Base-by-base conservation (phyloP, 2,113 vertebrate genomes). In the Collichthys lucidus region DNA sequence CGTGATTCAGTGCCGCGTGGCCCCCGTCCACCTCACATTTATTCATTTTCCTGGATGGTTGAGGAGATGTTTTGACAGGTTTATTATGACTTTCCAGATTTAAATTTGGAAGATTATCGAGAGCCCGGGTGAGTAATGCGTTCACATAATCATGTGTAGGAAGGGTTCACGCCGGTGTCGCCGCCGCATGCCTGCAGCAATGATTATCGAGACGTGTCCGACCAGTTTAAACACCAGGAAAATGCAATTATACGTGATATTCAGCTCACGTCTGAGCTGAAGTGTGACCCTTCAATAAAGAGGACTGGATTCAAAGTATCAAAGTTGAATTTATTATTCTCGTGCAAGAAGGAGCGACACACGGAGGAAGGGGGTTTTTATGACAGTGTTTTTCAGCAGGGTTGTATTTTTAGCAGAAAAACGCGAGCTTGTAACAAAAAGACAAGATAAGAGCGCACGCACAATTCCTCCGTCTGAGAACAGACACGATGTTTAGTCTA, bases 401-500 rank as follows among this genome's bases (percentile, higher is more conserved):
- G 24, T 8, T 46, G 44, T 46, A 9, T 35, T 35, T 35, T 35
- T 35, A 35, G 35, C 35, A 8, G 35, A 35, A 35, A 35, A 35
- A 35, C n/a, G 59, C 66, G 29, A 60, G 71, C 64, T 46, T 79
- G 84, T 60, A 74, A 76, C 57, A 78, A 77, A 56, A 70, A 64
- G 65, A 50, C 24, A 9, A 87, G 84, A 84, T 80, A 75, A 77
- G 85, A 77, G 70, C 65, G 73, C 70, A 82, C n/a, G 15, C 62
- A 64, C 24, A 65, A 62, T 84, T 88, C 80, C 73, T 87, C 82
- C 66, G 86, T 88, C 83, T 89, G 88, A 84, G 78, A 84, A 66
- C 78, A 85, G 86, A 86, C 79, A 2, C 74, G 73, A 65, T 90
- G 90, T 92, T 92, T 90, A 92, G 90, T 92, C 90, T 92, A 83